Conservation (phyloP, 2,113 vertebrate species). For the Prinia subflava region DNA sequence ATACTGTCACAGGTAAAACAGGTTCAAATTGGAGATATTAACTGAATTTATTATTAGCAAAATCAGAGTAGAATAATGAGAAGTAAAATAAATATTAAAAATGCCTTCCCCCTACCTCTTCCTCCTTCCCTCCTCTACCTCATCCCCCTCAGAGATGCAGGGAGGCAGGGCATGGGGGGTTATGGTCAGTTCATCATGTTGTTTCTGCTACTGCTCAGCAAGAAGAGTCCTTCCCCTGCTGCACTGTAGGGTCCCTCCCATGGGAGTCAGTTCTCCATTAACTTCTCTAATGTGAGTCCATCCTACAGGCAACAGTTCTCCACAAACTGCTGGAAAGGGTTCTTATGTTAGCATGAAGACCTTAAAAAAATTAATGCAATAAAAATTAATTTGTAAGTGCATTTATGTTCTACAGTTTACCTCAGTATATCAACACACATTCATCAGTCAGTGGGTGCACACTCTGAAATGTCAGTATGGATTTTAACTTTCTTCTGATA, state of each 20-base stretch:
- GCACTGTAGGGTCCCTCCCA: too few species aligned
- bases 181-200: accelerated
- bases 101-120: neutral
- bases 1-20: neutral
- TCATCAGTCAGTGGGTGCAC: neutral
- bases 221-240: neutral
- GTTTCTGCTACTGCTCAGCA: neutral
- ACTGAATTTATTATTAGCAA: neutral
- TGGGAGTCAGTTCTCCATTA: neutral
- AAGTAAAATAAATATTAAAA: neutral
- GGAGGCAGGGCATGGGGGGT: neutral
- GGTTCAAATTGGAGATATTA: neutral
- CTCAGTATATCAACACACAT: neutral
- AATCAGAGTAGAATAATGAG: neutral
- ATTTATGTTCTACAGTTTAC: neutral
- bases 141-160: neutral
- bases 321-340: neutral
- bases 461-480: accelerated
- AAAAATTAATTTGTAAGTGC: neutral
- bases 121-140: neutral
- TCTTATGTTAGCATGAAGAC: neutral
- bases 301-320: neutral
- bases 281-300: too few species aligned
- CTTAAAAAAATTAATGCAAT: neutral
- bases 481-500: neutral